A percentile compares a stretch with the other conserved stretches of the same genome.
These are phyloP conservation scores for Euphydryas editha DNA, from an alignment of 2,888 invertebrate species.

Conservation along the genomic window DNA sequence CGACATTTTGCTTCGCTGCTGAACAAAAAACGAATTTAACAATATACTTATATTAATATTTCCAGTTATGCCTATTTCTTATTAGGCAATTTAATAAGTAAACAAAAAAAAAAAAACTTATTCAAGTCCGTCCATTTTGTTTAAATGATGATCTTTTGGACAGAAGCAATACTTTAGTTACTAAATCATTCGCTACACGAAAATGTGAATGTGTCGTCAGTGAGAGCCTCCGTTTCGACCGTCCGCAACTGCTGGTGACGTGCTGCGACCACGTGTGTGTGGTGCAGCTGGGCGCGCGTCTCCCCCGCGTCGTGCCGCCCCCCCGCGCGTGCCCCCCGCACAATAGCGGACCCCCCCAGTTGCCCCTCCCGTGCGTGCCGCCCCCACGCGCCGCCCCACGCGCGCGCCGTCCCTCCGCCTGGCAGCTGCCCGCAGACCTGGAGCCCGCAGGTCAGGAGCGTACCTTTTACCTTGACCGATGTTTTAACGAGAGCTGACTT, in stretches of 20 bases:
- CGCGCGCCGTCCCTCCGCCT: conserved; percentile 65
- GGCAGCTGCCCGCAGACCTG: conserved; percentile 63
- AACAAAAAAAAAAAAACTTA: too few species aligned
- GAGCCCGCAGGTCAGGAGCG: conserved; percentile 32
- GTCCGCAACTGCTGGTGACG: conserved; percentile 72
- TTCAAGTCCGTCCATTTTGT: too few species aligned
- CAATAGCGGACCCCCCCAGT: conserved; percentile 61
- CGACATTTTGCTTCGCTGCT: too few species aligned
- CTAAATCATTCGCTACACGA: too few species aligned
- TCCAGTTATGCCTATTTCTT: too few species aligned
- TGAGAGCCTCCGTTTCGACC: conserved; percentile 60
- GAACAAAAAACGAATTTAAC: too few species aligned
- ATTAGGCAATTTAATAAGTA: background rate
- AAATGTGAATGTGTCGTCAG: conserved; percentile 46
- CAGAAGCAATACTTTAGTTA: too few species aligned
- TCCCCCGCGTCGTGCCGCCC: conserved; percentile 35
- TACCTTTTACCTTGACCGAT: too few species aligned
- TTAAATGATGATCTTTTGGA: too few species aligned
- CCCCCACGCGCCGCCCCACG: conserved; percentile 67
- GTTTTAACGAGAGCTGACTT: too few species aligned
- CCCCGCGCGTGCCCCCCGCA: conserved; percentile 57
- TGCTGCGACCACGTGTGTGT: conserved; percentile 82
- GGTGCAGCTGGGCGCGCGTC: conserved; percentile 52
- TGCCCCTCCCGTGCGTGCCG: conserved; percentile 59
- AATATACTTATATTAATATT: too few species aligned